Evolutionary conservation across 1,140 invertebrate genomes (phyloP).

Genomic region (Leptinotarsa texana): DNA sequence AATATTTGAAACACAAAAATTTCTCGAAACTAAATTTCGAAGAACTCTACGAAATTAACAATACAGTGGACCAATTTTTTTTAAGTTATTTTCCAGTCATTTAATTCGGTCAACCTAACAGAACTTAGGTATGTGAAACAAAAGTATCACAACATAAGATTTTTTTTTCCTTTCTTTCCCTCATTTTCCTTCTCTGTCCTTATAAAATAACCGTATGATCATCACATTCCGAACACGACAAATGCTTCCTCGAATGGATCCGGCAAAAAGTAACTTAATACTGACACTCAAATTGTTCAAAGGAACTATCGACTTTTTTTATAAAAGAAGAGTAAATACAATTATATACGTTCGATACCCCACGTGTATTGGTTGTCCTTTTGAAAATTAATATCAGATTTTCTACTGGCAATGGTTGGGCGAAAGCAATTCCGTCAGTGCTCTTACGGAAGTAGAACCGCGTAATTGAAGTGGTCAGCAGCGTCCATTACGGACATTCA

Average conservation of each 20-base stretch:
- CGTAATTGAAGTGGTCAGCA: no score
- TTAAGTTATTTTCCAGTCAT: no score
- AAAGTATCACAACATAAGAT: no score
- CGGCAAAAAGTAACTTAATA: background rate
- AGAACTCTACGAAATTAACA: no score
- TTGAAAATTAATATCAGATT: constrained; percentile 8
- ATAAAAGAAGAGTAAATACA: background rate
- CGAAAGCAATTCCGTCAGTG: background rate
- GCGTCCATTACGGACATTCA: no score
- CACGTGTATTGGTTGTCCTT: background rate
- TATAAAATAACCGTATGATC: background rate
- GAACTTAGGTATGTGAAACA: no score
- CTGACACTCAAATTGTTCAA: background rate
- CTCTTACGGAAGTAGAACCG: background rate
- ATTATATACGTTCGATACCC: constrained; percentile 1
- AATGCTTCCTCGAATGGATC: background rate
- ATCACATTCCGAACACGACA: background rate
- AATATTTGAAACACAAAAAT: no score
- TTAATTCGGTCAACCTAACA: no score
- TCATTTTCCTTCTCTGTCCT: no score
- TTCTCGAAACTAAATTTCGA: no score
- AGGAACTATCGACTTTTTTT: background rate
- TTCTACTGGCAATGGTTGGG: background rate
- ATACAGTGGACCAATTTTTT: no score
- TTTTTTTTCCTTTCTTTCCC: no score